phyloP scores from a whole-genome alignment of 2,797 vertebrate species.

The Manis crassicaudata region DNA sequence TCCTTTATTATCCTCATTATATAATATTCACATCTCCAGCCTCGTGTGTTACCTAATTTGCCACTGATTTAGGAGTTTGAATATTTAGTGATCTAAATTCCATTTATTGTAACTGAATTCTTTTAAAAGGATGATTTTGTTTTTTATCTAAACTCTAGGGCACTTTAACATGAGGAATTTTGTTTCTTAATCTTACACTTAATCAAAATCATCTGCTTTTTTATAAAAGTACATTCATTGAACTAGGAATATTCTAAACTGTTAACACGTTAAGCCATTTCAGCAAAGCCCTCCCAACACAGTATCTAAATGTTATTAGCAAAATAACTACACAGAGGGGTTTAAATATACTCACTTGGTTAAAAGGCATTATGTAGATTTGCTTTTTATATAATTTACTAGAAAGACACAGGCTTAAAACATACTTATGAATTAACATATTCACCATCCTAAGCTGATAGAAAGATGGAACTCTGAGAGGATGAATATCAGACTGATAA shows the following conservation, averaged over 20 bases:
- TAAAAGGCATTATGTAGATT: not conserved
- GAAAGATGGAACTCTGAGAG: not conserved
- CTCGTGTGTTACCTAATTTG: constrained; percentile 65
- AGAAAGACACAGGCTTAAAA: constrained; percentile 10
- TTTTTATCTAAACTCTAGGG: constrained; percentile 53
- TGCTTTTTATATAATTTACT: constrained; percentile 28
- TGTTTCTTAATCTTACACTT: constrained; percentile 60
- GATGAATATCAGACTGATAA: not conserved
- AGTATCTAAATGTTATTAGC: not conserved
- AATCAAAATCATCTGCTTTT: constrained; percentile 55
- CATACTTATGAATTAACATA: not conserved
- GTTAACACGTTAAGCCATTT: constrained; percentile 26
- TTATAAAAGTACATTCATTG: constrained; percentile 31
- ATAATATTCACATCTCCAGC: constrained; percentile 71
- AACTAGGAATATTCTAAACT: constrained; percentile 24
- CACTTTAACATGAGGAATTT: constrained; percentile 20
- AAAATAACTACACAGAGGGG: not conserved
- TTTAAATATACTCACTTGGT: not conserved
- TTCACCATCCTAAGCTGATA: not conserved
- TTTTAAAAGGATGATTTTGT: constrained; percentile 54
- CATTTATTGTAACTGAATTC: constrained; percentile 39
- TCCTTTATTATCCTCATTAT: constrained; percentile 81
- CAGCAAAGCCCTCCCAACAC: not conserved
- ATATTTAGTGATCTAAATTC: constrained; percentile 63
- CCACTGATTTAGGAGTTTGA: constrained; percentile 49